Evolutionary conservation across 2,797 vertebrate genomes (phyloP), one percentile per base, ranked within the genome.

Genomic region (Acanthurus leucopareius): DNA sequence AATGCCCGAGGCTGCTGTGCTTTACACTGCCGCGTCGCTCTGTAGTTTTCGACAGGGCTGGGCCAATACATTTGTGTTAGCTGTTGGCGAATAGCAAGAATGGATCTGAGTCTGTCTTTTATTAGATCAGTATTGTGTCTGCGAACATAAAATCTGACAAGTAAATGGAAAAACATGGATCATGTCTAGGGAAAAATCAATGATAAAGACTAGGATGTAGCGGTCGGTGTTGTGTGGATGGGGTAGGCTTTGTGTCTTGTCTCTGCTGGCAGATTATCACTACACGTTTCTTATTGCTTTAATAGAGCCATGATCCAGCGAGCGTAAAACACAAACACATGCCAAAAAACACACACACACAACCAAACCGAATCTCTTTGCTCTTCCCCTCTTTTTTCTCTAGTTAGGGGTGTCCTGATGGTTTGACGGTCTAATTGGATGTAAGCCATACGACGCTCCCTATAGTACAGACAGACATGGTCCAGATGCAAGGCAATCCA

Each of bases 111-210:
- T 58, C 58, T 15, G 71, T 49, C 77, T 87, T 90, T 89, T 92
- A 93, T 92, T 91, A 86, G 87, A 90, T 88, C 89, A 69, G 82
- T 80, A 90, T 85, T 90, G 89, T 88, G 90, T 90, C 85, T 80
- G 72, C 44, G 87, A 77, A 90, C 90, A 92, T 91, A 91, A 93
- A 92, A 92, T 86, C 75, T 86, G 88, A 92, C 91, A 92, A 89
- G 86, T 86, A 91, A 92, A 92, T 92, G 89, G 89, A 89, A 92
- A 90, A 89, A 88, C 91, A 92, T 94, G 89, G 89, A 91, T 91
- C 91, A 91, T 69, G 80, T 89, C 70, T 49, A 7, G 19, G 32
- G 45, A 61, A 66, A 88, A 82, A 89, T 91, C 90, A 75, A 92
- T 92, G 88, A 74, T 72, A 87, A 85, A 84, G 84, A 79, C 70